Conservation (phyloP, 2,888 invertebrate species). For the Drosophila mettleri region DNA sequence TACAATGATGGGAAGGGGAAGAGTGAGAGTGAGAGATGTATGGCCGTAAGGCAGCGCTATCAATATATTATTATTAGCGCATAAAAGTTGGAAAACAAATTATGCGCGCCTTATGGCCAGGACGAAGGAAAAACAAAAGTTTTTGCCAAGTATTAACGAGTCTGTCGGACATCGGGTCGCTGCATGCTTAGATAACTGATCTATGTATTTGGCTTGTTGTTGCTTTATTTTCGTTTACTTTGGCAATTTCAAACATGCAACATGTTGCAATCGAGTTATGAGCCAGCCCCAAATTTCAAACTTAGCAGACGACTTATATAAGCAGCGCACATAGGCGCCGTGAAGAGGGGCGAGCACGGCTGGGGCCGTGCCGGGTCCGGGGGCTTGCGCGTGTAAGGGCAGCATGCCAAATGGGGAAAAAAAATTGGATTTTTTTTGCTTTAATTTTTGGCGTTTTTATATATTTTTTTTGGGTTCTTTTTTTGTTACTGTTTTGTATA, state of each 20-base stretch:
- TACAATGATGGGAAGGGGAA: background rate
- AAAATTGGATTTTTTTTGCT: constrained; percentile 44
- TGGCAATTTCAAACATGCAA: constrained; percentile 69
- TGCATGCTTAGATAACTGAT: constrained; percentile 55
- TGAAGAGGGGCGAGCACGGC: background rate
- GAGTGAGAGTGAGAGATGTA: background rate
- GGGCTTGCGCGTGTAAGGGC: constrained; percentile 43
- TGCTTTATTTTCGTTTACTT: constrained; percentile 30
- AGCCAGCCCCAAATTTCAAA: constrained; percentile 57
- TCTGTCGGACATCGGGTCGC: constrained; percentile 11
- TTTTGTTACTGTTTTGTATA: constrained; percentile 23
- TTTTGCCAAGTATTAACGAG: constrained; percentile 17
- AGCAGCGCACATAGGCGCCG: constrained; percentile 6
- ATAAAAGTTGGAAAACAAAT: constrained; percentile 28
- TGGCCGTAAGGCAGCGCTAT: background rate
- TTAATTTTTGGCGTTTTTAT: constrained; percentile 55
- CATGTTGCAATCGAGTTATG: constrained; percentile 73
- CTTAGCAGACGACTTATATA: constrained; percentile 65
- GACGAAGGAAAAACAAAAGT: background rate
- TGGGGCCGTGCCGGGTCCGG: background rate
- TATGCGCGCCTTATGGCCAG: constrained; percentile 18
- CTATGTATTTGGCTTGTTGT: constrained; percentile 41
- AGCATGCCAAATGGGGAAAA: constrained; percentile 60
- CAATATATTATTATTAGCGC: constrained; percentile 24
- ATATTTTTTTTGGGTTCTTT: constrained; percentile 26